phyloP scores from a whole-genome alignment of 2,888 invertebrate species.

The Lagria hirta region DNA sequence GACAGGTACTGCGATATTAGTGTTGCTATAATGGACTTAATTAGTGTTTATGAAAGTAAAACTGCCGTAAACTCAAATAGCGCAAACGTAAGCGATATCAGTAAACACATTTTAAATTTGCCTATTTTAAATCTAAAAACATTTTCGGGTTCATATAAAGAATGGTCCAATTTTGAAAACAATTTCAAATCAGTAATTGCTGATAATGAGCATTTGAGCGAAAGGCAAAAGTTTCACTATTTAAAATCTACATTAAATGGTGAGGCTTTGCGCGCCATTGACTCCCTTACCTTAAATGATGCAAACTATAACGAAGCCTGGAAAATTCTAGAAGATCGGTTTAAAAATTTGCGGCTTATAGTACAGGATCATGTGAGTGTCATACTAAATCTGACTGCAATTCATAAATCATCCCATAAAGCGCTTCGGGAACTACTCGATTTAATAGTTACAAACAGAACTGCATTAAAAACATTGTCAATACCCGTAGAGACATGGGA shows the following conservation, averaged over 20 bases:
- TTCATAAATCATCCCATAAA: background rate
- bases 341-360: conserved; percentile 1
- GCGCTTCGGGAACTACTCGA: background rate
- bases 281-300: background rate
- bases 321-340: conserved; percentile 2
- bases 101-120: conserved; percentile 1
- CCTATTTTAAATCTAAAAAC: background rate
- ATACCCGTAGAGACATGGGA: conserved; percentile 1
- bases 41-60: no score
- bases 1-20: no score
- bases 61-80: no score
- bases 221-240: background rate
- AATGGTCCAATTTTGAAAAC: conserved; percentile 3
- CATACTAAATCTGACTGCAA: background rate
- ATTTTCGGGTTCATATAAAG: background rate
- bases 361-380: background rate
- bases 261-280: background rate
- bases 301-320: background rate
- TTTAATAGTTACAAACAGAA: background rate
- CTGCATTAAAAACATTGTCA: background rate
- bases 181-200: conserved; percentile 1
- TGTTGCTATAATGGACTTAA: no score
- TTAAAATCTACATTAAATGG: background rate
- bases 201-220: background rate
- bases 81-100: no score